Evolutionary conservation across 2,888 invertebrate genomes (phyloP), one percentile per base, ranked within the genome.

Genomic region (Cephalotes varians): DNA sequence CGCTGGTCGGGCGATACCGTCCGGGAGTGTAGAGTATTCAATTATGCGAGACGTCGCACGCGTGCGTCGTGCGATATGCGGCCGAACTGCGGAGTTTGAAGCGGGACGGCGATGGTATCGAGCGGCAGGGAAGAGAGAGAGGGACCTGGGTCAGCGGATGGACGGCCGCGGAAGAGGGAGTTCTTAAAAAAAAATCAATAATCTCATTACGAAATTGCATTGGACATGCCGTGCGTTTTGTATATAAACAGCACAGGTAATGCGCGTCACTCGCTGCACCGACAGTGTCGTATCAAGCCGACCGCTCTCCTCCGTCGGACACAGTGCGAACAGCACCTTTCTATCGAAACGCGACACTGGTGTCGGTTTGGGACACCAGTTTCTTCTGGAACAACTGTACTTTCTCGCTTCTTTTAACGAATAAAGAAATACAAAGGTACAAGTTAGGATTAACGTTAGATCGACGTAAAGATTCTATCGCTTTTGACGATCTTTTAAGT

Each of bases 121-220:
- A 85, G 56, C 72, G 21, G 44, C 7, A 9, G 21, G 67, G 28
- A 10, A 9, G 34, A 60, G 25, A 40, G 18, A 58, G 37, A 72
- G 25, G n/a, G 1, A 28, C 12, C n/a, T 34, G n/a, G 40, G 28
- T 44, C 18, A 34, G 58, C n/a, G 37, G 58, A 62, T 18, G 25
- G 40, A 77, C 25, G 64, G 51, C 15, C 15, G 54, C 40, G n/a
- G 49, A 51, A 34, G 40, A 7, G 58, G 64, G 40, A 31, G 73
- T 62, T 56, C 80, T 86, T 90, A 40, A 47, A 73, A 77, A 86
- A 85, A 87, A 88, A 90, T 88, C 87, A 84, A 88, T 90, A 85
- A 85, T 85, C 80, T 85, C 81, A 86, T 90, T 86, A 90, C 47
- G 72, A 85, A 90, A 90, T 86, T 81, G 67, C 74, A 83, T 71